phyloP scores from a whole-genome alignment of 30 jellyfish, hydroid and myxozoan genomes.

The Turritopsis dohrnii region DNA sequence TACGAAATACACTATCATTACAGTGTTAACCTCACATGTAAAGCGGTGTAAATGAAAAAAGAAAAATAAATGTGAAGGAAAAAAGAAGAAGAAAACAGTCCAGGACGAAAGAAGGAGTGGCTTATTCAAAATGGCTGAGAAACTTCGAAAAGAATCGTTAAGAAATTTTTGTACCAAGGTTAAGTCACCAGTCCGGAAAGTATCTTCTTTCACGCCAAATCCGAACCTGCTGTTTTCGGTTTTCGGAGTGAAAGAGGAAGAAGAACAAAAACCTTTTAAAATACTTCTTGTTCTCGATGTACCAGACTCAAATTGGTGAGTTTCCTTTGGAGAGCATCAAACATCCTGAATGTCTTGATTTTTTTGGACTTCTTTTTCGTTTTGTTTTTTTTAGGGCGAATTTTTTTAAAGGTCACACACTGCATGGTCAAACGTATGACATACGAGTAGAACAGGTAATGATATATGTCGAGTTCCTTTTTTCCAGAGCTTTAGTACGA shows the following conservation, averaged over 20 bases:
- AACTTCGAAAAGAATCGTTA: background rate
- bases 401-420: conserved; percentile 46
- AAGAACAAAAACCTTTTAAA: background rate
- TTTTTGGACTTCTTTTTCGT: background rate
- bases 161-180: background rate
- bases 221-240: background rate
- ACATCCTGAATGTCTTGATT: background rate
- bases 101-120: background rate
- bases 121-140: background rate
- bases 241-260: background rate
- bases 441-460: conserved; percentile 77
- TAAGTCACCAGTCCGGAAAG: background rate
- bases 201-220: background rate
- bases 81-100: background rate
- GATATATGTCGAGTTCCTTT: background rate
- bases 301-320: background rate
- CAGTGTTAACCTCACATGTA: background rate
- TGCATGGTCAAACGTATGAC: conserved; percentile 49
- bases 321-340: background rate
- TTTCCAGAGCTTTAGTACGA: no score
- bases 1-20: background rate
- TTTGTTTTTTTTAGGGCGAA: conserved; percentile 43
- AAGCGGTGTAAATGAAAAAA: background rate
- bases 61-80: background rate
- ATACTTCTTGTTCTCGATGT: background rate